phyloP scores from a whole-genome alignment of 2,888 invertebrate species.

The Sarcophaga caerulescens region DNA sequence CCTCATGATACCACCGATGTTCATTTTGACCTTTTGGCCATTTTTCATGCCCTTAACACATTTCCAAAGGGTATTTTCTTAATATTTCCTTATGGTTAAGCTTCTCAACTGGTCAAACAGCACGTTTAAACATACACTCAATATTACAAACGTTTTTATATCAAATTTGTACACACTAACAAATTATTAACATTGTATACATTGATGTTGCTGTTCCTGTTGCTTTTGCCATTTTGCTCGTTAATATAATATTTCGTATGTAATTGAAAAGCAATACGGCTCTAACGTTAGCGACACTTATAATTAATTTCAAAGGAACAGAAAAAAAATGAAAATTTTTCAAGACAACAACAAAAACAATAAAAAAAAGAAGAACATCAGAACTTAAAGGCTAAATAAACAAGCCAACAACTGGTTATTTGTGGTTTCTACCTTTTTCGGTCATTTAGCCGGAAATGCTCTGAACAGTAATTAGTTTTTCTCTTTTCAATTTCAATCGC shows the following conservation, averaged over 20 bases:
- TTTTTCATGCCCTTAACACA: slow-evolving; percentile 28
- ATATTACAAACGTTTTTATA: not conserved
- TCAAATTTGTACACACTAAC: not conserved
- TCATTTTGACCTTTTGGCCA: not conserved
- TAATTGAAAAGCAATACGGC: slow-evolving; percentile 24
- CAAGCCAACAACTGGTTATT: not conserved
- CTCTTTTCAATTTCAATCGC: not conserved
- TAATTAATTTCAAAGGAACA: slow-evolving; percentile 5
- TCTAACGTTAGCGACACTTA: slow-evolving; percentile 21
- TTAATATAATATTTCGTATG: slow-evolving; percentile 33
- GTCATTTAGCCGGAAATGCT: slow-evolving; percentile 33
- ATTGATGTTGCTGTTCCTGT: too few relatives aligned
- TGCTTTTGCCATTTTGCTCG: not conserved
- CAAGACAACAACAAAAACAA: not conserved
- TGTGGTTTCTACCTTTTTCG: slow-evolving; percentile 16
- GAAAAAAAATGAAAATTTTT: too few relatives aligned
- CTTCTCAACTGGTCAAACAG: slow-evolving; percentile 3
- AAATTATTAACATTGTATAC: not conserved
- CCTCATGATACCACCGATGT: not conserved
- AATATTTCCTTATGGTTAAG: slow-evolving; percentile 10
- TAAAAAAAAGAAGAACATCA: not conserved
- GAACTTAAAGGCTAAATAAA: not conserved
- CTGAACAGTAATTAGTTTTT: slow-evolving; percentile 40
- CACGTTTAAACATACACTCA: not conserved
- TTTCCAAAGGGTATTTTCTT: slow-evolving; percentile 9